A percentile compares a stretch with the other conserved stretches of the same genome.
Evolutionary conservation across 2,113 vertebrate species (phyloP).

Genomic region (Rhinoderma darwinii): DNA sequence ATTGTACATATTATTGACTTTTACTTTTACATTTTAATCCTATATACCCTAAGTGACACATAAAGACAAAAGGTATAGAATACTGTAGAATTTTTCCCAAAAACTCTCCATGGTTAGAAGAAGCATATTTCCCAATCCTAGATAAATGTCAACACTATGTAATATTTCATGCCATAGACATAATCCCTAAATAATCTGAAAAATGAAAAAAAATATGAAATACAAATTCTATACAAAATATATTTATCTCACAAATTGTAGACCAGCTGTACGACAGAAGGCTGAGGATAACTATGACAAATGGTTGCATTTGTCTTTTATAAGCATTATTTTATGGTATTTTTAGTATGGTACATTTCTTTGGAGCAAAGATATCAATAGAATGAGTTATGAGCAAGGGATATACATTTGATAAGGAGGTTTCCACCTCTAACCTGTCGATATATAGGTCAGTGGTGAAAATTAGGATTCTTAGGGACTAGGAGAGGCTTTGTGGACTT

Average conservation of each 20-base stretch:
- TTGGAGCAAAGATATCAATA: neutral
- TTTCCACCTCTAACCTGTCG: neutral
- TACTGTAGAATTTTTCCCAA: neutral
- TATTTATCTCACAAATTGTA: neutral
- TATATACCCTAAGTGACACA: too few relatives aligned
- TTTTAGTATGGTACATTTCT: constrained; percentile 1
- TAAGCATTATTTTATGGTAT: neutral
- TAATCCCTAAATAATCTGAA: neutral
- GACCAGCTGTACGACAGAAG: neutral
- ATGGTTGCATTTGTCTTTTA: constrained; percentile 7
- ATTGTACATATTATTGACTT: neutral
- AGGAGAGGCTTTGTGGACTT: neutral
- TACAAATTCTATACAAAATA: neutral
- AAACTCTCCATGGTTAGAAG: neutral
- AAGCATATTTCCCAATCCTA: neutral
- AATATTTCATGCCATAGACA: neutral
- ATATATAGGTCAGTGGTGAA: neutral
- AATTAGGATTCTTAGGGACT: neutral
- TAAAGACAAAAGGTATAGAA: neutral
- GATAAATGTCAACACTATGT: neutral
- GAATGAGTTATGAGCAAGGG: neutral
- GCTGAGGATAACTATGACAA: neutral
- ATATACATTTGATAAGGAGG: neutral
- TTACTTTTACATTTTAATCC: neutral
- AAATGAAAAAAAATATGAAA: constrained; percentile 3